Base-by-base conservation (phyloP, 2,797 vertebrate genomes). In the Pseudotriccus pelzelni region DNA sequence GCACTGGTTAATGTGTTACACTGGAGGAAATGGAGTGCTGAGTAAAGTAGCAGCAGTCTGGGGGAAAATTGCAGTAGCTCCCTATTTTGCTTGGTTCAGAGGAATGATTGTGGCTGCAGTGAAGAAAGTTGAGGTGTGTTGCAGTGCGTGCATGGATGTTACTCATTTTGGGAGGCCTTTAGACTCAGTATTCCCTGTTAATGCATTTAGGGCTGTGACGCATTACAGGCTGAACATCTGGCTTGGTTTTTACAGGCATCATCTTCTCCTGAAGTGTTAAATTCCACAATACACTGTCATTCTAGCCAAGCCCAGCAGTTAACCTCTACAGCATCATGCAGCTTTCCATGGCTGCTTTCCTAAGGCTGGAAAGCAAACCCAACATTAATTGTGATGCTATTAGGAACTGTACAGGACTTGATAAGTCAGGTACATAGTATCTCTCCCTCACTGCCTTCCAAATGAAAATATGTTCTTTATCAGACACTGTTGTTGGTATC, bases 201-300 rank as follows among this genome's bases (percentile, higher is more conserved):
- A 70, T 64, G 62, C 46, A 3, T 55, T 85, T 81, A 58, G 49
- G 52, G 25, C 75, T 88, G 73, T 52, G 77, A 53, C 28, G 41
- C 6, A 1, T 74, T 77, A 64, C 46, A 68, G 62, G 10, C 88
- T 86, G 83, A 93, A 88, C 80, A 88, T 86, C 88, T 96, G 92
- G 66, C 66, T 84, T 92, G 86, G 18, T 83, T 91, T 95, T 94
- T 78, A 81, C 69, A 55, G 86, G 43, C 80, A 64, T 81, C 62
- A 39, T 91, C 83, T 90, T 93, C 77, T 95, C 80, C 32, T 47
- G 23, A 90, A 81, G 90, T 92, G 93, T 95, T 90, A 78, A 91
- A 92, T 92, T 96, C 82, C 86, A 78, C 77, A 84, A 59, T 84
- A 72, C 59, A 7, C 59, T 84, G 80, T 75, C 73, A 88, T 86